Evolutionary conservation across 2,888 invertebrate genomes (phyloP).

Genomic region (Spodoptera littoralis): DNA sequence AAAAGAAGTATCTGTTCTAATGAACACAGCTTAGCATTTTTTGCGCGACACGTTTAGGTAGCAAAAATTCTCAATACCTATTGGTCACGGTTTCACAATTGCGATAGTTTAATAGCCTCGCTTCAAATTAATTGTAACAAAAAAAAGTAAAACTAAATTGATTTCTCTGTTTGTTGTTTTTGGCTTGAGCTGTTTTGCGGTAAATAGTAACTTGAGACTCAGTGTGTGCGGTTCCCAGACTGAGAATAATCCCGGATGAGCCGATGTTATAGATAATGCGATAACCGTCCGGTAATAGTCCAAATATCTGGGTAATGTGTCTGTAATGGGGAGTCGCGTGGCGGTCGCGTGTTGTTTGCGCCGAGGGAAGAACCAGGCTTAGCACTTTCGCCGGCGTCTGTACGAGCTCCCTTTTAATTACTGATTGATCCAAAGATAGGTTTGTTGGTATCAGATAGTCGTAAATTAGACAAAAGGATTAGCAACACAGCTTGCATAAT

Average conservation of each 20-base stretch:
- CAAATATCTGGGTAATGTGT: constrained; percentile 83
- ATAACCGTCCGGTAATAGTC: constrained; percentile 82
- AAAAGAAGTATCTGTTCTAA: constrained; percentile 8
- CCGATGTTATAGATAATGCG: constrained; percentile 79
- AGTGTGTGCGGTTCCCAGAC: constrained; percentile 71
- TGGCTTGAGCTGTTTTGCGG: not conserved
- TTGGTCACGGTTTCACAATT: constrained; percentile 8
- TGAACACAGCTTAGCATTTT: constrained; percentile 21
- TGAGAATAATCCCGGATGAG: constrained; percentile 75
- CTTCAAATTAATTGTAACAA: constrained; percentile 9
- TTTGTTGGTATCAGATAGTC: constrained; percentile 67
- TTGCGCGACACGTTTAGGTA: constrained; percentile 10
- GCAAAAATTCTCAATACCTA: constrained; percentile 10
- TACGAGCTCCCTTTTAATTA: constrained; percentile 78
- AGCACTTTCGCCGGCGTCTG: constrained; percentile 80
- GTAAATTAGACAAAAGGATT: constrained; percentile 82
- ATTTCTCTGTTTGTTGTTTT: constrained; percentile 2
- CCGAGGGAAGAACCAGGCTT: constrained; percentile 74
- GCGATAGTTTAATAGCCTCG: constrained; percentile 21
- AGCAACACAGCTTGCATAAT: constrained; percentile 55
- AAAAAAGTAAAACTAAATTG: constrained; percentile 23
- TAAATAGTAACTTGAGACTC: constrained; percentile 24
- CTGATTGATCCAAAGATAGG: constrained; percentile 81
- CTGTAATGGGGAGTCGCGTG: constrained; percentile 80
- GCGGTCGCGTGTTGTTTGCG: constrained; percentile 68